Evolutionary conservation across 2,888 invertebrate genomes (phyloP), one percentile per base, ranked within the genome.

Genomic region (Nezara viridula): DNA sequence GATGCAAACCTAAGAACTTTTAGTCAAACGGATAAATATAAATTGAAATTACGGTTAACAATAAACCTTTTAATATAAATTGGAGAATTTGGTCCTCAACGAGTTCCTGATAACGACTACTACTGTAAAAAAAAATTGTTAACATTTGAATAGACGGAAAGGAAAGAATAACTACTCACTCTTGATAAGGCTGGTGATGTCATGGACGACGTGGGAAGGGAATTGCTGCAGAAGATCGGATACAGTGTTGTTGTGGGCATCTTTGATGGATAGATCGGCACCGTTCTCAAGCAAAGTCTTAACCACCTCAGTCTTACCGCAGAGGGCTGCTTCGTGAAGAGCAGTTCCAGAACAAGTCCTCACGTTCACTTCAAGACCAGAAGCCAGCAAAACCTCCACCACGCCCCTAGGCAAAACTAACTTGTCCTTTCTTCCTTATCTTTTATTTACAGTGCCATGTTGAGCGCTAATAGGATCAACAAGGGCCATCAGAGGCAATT

Each of bases 321-420:
- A 98, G 44, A 98, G 94, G 0, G 98, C 98, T 0, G 98, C 98
- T 92, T 98, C 98, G 94, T 98, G 98, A 90, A 99, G 94, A 0
- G 98, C 97, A 12, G 98, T 98, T 0, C 98, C 98, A 52, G 96
- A 95, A 90, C 96, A 95, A 24, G 98, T 98, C 91, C 96, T 94
- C 52, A 96, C 95, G 93, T 98, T 98, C 10, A 98, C 97, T 92
- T 97, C 96, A 92, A 98, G 96, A 0, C 98, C 98, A 32, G 97
- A 96, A 21, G 96, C 95, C 87, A 98, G 94, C 5, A 98, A 94
- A 0, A 96, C 95, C 92, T 96, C 95, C 52, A 98, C 98, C 66
- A 98, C 97, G 89, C 95, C 95, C 93, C 96, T 96, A 44, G 14
- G 32, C 24, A 81, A 81, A 81, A 81, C n/a, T 81, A n/a, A 44